A percentile compares a stretch with the other conserved stretches of the same genome.
phyloP scores from a whole-genome alignment of 2,113 vertebrate species.

The Petaurus breviceps region DNA sequence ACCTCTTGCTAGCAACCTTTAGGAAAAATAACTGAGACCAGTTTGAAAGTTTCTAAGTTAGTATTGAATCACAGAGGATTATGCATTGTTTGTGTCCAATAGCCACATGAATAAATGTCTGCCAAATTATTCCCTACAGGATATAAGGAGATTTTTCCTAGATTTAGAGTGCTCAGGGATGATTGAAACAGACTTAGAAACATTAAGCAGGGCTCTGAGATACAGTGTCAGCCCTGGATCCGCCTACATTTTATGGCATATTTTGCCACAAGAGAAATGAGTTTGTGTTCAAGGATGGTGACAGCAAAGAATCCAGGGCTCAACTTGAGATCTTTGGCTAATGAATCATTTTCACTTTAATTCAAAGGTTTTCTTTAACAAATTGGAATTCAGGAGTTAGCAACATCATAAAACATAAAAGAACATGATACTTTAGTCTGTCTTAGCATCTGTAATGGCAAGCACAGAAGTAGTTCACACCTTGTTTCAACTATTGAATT shows the following conservation, averaged over 20 bases:
- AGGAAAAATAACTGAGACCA: not conserved
- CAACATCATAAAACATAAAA: not conserved
- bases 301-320: not conserved
- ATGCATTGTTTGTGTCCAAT: not conserved
- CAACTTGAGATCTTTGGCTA: not conserved
- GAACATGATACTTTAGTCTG: not conserved
- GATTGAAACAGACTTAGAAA: slow-evolving; percentile 11
- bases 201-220: not conserved
- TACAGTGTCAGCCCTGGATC: not conserved
- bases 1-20: not conserved
- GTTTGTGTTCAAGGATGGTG: not conserved
- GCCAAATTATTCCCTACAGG: not conserved
- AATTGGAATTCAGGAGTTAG: not conserved
- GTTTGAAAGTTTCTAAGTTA: not conserved
- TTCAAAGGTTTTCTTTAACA: slow-evolving; percentile 41
- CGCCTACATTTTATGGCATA: not conserved
- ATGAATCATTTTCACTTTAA: slow-evolving; percentile 21
- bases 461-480: too few species aligned
- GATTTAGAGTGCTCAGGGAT: slow-evolving; percentile 9
- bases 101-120: not conserved
- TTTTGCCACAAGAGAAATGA: not conserved
- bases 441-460: not conserved
- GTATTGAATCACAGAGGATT: not conserved
- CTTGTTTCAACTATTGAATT: too few species aligned
- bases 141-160: not conserved